Percentiles rank a stretch among this genome's conserved stretches.
Conservation (phyloP, 2,888 invertebrate genomes). For the Caenorhabditis doughertyi region DNA sequence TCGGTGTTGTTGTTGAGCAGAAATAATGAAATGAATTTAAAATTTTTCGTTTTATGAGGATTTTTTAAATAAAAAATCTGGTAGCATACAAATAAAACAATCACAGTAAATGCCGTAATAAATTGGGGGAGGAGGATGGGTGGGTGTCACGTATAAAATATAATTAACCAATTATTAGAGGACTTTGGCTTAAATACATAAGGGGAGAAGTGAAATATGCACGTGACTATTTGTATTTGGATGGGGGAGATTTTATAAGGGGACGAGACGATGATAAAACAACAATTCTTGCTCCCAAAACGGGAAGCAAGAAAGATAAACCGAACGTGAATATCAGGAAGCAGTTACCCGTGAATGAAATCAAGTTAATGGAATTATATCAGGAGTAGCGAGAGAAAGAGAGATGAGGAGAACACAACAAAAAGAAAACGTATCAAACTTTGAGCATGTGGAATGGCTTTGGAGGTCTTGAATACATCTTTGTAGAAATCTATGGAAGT, state of each 20-base stretch:
- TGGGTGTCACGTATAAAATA: constrained; percentile 34
- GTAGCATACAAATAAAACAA: constrained; percentile 51
- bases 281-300: no score
- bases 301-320: constrained; percentile 4
- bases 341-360: constrained; percentile 53
- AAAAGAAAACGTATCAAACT: constrained; percentile 15
- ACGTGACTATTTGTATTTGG: no score
- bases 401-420: background rate
- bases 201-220: no score
- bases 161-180: constrained; percentile 41
- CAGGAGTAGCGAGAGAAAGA: no score
- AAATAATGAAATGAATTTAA: background rate
- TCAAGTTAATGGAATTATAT: constrained; percentile 54
- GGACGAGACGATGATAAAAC: background rate
- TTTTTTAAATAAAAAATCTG: background rate
- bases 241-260: background rate
- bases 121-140: background rate
- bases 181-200: constrained; percentile 42
- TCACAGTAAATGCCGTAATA: constrained; percentile 63
- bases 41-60: background rate
- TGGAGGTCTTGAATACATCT: background rate
- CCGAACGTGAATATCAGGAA: constrained; percentile 37
- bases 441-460: constrained; percentile 44
- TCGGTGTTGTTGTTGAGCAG: background rate
- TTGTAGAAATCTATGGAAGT: constrained; percentile 54